Conservation (phyloP, 2,888 invertebrate species). For the Ametastegia equiseti region DNA sequence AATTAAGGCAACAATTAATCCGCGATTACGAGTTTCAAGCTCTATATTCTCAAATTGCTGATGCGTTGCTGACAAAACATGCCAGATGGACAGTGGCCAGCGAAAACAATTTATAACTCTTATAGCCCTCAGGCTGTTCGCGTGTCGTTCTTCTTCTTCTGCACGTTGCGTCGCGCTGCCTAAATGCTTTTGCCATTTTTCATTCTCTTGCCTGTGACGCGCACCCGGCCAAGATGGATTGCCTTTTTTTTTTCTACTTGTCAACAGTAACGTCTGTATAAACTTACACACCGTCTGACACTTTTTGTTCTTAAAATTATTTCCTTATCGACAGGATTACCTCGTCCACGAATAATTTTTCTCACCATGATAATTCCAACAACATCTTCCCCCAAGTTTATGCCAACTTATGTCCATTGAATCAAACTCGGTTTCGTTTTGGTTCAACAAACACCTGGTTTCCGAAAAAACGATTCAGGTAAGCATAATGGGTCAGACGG, state of each 20-base stretch:
- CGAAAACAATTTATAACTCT: slow-evolving; percentile 44
- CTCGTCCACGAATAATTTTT: background rate
- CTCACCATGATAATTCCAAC: background rate
- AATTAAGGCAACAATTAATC: slow-evolving; percentile 31
- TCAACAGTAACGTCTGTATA: background rate
- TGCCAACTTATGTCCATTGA: background rate
- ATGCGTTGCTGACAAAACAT: slow-evolving; percentile 9
- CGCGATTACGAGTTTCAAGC: background rate
- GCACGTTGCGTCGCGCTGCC: background rate
- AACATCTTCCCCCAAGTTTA: background rate
- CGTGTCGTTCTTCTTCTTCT: slow-evolving; percentile 27
- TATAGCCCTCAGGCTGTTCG: slow-evolving; percentile 12
- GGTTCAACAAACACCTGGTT: background rate
- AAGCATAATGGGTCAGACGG: too few relatives aligned
- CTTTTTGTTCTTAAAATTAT: slow-evolving; percentile 6
- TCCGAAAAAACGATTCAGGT: too few relatives aligned
- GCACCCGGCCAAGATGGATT: slow-evolving; percentile 34
- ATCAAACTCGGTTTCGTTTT: background rate
- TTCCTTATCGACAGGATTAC: background rate
- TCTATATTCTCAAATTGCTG: slow-evolving; percentile 6
- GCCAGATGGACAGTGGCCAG: slow-evolving; percentile 15
- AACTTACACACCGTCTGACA: background rate
- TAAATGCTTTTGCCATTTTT: slow-evolving; percentile 41
- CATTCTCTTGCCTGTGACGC: slow-evolving; percentile 26
- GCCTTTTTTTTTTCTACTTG: background rate